Conservation (phyloP, 1,140 invertebrate genomes). For the Akabosia matsudoensis region DNA sequence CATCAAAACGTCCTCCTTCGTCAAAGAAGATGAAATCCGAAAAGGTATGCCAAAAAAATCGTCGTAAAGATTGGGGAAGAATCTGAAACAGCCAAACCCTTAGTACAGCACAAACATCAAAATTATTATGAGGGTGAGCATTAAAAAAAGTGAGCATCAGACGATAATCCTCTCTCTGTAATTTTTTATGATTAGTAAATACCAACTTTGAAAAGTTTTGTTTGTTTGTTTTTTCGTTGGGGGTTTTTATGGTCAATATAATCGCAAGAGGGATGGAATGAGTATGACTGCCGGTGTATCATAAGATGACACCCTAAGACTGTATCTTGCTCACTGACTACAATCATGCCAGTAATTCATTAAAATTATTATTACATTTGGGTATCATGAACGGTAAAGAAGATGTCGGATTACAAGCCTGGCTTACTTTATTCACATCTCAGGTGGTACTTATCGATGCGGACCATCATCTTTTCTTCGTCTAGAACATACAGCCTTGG, state of each 20-base stretch:
- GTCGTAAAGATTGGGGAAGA: not conserved
- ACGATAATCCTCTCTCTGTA: not conserved
- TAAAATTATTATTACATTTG: not conserved
- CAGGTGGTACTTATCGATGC: slow-evolving; percentile 1
- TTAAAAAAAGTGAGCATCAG: not conserved
- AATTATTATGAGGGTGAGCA: too few species aligned
- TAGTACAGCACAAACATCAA: too few species aligned
- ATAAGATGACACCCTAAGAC: not conserved
- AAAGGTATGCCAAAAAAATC: not conserved
- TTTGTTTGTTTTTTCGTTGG: not conserved
- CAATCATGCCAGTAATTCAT: not conserved
- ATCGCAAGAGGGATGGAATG: not conserved
- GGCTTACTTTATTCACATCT: not conserved
- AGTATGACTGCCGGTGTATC: not conserved
- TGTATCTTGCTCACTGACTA: not conserved
- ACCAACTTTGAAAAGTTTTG: not conserved
- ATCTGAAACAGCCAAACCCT: not conserved
- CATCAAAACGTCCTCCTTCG: too few species aligned
- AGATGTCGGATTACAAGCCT: not conserved
- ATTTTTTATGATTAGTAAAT: not conserved
- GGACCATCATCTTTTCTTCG: not conserved
- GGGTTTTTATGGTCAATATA: not conserved
- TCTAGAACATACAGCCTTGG: too few species aligned
- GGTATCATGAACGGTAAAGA: not conserved
- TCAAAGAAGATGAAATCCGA: not conserved